Evolutionary conservation across 2,888 invertebrate genomes (phyloP), one percentile per base, ranked within the genome.

Genomic region (Polia nebulosa): DNA sequence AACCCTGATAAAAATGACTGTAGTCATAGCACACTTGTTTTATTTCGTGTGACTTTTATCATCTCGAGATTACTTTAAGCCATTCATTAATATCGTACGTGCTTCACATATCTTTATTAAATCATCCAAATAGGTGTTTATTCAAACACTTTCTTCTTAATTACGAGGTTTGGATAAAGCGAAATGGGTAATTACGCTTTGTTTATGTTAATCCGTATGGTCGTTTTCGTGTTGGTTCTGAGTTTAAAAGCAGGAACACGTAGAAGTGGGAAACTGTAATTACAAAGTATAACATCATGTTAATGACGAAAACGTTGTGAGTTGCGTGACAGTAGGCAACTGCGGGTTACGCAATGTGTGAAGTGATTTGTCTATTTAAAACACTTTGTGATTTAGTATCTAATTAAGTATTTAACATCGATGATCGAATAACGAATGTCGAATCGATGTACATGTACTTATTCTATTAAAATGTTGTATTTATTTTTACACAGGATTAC

Each of bases 211-310:
- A 72, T 80, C 56, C 20, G 3, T 55, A n/a, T 32, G 32, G 45
- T 44, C 53, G 52, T 69, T 80, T 68, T 55, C 51, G 36, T 80
- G 63, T 68, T 51, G 22, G 62, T 67, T 63, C 44, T 27, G 52
- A 57, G 56, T 80, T 69, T 70, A 65, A 66, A 75, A 78, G 47
- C 68, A 80, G 80, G 70, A 79, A 81, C 81, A 79, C 61, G 61
- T 72, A 66, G 53, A 62, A 72, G 60, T 64, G 65, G 47, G 62
- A 75, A 73, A 72, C 72, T 75, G 75, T 75, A 78, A 83, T 85
- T 82, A 84, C 64, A 61, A 71, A 72, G 66, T 65, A 73, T 53
- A 68, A 71, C 71, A 68, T 74, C 70, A 83, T 81, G 82, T 56
- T 53, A 78, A 82, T 71, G 49, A 59, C 22, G 52, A 66, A 80